Percentiles rank a stretch among this genome's conserved stretches.
These are phyloP conservation scores for Frieseomelitta varia DNA, from an alignment of 1,140 invertebrate genomes.

Conservation along the genomic window DNA sequence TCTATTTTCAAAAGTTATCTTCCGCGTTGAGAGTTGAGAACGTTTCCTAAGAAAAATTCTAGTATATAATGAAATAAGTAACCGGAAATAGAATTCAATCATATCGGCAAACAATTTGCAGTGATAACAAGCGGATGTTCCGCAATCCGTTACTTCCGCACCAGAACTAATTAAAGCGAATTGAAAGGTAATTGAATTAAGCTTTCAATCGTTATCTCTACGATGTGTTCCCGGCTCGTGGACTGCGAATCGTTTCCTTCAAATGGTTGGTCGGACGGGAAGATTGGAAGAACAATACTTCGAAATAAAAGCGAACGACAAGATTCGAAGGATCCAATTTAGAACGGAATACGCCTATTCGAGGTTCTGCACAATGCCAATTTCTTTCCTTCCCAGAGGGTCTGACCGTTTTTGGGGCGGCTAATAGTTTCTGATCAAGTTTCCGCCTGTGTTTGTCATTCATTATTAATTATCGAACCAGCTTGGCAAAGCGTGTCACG, in stretches of 20 bases:
- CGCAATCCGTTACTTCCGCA: constrained; percentile 22
- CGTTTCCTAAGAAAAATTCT: background rate
- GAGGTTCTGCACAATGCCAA: constrained; percentile 41
- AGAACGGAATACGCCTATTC: constrained; percentile 48
- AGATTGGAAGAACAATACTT: constrained; percentile 50
- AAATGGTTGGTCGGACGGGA: constrained; percentile 35
- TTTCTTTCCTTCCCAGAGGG: constrained; percentile 45
- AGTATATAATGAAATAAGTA: background rate
- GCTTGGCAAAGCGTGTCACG: background rate
- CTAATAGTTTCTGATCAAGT: constrained; percentile 41
- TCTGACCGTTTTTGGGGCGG: constrained; percentile 31
- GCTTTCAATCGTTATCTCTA: constrained; percentile 46
- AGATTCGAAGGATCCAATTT: constrained; percentile 51
- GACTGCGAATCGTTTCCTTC: constrained; percentile 35
- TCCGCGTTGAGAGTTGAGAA: background rate
- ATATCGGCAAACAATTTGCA: constrained; percentile 4
- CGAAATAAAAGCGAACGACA: constrained; percentile 50
- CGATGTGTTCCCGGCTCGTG: constrained; percentile 5
- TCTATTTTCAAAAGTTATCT: background rate
- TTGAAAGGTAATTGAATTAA: constrained; percentile 51
- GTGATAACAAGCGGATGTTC: constrained; percentile 17
- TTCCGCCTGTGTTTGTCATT: constrained; percentile 35
- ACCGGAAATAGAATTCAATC: constrained; percentile 6
- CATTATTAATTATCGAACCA: constrained; percentile 36
- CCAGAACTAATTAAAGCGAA: constrained; percentile 40